These are phyloP conservation scores for Mesocentrotus franciscanus DNA, from an alignment of 53 echinoderm and acorn worm genomes.

Conservation along the genomic window DNA sequence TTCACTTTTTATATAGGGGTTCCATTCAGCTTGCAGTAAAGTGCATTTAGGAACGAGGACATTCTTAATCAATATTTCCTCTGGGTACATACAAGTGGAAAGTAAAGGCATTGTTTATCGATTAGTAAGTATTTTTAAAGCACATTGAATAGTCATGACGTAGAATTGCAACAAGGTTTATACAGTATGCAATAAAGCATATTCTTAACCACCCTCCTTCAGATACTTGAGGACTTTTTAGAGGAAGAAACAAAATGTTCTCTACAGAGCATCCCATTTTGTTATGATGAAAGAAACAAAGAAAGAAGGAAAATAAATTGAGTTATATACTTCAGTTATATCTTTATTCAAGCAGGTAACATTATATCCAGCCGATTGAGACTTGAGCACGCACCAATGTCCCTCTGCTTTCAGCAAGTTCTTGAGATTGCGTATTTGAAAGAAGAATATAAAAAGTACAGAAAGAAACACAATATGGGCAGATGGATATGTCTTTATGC, in stretches of 20 bases:
- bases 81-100: neutral
- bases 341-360: constrained; percentile 45
- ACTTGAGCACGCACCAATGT: neutral
- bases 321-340: constrained; percentile 28
- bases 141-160: neutral
- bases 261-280: neutral
- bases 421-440: constrained; percentile 12
- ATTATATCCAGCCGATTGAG: constrained; percentile 36
- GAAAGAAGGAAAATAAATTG: neutral
- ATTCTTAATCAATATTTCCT: neutral
- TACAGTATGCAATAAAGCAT: neutral
- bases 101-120: neutral
- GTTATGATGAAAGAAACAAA: neutral
- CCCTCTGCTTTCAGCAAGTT: neutral
- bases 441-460: neutral
- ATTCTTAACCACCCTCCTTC: neutral
- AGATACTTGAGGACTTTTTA: neutral
- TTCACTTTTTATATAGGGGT: no score
- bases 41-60: neutral
- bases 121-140: constrained; percentile 7
- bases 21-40: neutral
- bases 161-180: neutral
- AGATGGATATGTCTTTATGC: constrained; percentile 39
- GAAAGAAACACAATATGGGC: constrained; percentile 35
- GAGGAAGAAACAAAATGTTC: neutral